Base-by-base conservation (phyloP, 2,113 vertebrate genomes). In the Edolisoma coerulescens region DNA sequence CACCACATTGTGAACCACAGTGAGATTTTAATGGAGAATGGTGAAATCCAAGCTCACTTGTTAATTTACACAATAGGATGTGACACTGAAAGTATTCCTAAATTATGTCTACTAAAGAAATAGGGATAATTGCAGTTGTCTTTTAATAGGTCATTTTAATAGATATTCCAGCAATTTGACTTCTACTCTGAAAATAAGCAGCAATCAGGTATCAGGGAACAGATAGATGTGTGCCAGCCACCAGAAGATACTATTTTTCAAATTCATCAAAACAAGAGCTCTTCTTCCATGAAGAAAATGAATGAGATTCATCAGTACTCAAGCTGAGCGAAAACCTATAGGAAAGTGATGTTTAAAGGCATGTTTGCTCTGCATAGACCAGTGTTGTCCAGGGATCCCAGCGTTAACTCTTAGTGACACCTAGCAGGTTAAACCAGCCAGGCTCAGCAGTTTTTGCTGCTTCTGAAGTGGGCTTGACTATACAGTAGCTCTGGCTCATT, bases 61-160 rank as follows among this genome's bases (percentile, higher is more conserved):
- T 95, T 92, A 87, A 93, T 93, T 95, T 96, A 89, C 57, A 23
- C 49, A 78, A 53, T 47, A 41, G 69, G 49, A 82, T 45, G n/a
- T 73, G 77, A 90, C 61, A 60, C 28, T 53, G 47, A 84, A 92
- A 81, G 81, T 78, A 76, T 74, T 93, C 37, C 45, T 84, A 45
- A 90, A 76, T 87, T 81, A 47, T 50, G 41, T 93, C 60, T 89
- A 57, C 45, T 81, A 41, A 84, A 86, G 84, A 90, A 75, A 82
- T 20, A 78, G 23, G 16, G n/a, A 68, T 84, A 81, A 90, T 56
- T 84, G 64, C 83, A 80, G 35, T 42, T 12, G 6, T 50, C 32
- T 88, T 88, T 92, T 92, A 89, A 69, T 47, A 87, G 81, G 42
- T 80, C 61, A 75, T 65, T 85, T 65, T 67, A 67, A 67, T 30